These are phyloP conservation scores for Uropetala carovei DNA, from an alignment of 2,888 invertebrate species.

Conservation along the genomic window DNA sequence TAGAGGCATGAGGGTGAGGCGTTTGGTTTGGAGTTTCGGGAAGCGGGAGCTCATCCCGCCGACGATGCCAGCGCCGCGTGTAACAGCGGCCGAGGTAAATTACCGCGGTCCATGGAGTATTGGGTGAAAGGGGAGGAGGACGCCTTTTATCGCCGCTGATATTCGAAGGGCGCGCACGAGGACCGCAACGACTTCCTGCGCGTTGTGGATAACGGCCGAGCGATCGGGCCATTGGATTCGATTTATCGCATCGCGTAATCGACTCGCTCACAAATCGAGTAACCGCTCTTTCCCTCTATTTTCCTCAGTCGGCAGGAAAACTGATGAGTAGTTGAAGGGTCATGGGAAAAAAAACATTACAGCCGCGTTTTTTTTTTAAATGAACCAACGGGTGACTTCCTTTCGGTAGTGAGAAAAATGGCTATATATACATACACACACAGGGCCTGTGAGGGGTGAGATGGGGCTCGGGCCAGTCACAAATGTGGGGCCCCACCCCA, in stretches of 20 bases:
- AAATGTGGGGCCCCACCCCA: too few species aligned
- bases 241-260: slow-evolving; percentile 12
- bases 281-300: background rate
- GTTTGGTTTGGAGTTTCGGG: too few species aligned
- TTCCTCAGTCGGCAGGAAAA: background rate
- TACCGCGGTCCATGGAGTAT: background rate
- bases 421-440: too few species aligned
- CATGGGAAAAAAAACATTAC: background rate
- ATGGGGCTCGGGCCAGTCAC: too few species aligned
- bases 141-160: slow-evolving; percentile 4
- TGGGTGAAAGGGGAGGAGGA: background rate
- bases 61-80: slow-evolving; percentile 9
- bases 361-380: background rate
- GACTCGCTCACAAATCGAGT: background rate
- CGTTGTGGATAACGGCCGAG: background rate
- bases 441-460: too few species aligned
- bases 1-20: too few species aligned
- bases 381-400: too few species aligned
- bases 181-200: slow-evolving; percentile 1
- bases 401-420: too few species aligned
- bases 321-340: background rate
- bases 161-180: background rate
- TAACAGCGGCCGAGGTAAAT: background rate
- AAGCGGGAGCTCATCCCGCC: background rate
- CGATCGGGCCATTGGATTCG: background rate